phyloP scores from a whole-genome alignment of 2,797 vertebrate species.

The Picus viridis region DNA sequence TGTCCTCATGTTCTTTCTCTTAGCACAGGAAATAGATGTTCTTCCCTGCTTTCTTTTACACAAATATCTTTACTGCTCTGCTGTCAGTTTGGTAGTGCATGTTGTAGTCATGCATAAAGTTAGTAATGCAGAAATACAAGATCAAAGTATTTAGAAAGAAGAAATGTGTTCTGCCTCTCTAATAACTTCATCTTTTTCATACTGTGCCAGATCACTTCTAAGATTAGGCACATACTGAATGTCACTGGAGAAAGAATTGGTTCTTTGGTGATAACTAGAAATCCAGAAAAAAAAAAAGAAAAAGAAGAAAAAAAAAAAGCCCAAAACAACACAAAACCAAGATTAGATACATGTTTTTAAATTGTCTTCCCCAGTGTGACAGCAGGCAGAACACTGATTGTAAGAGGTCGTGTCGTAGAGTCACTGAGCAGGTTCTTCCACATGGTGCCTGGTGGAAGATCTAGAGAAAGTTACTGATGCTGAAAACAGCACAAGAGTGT shows the following conservation, averaged over 20 bases:
- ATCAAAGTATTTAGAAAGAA: background rate
- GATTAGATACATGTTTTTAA: rapidly evolving
- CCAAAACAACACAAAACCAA: no score
- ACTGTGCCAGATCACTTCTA: background rate
- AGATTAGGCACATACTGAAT: background rate
- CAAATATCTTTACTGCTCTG: background rate
- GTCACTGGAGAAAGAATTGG: background rate
- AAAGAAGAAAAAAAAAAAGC: no score
- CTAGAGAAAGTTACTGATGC: background rate
- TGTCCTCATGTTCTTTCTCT: background rate
- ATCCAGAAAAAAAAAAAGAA: background rate
- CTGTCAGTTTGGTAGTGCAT: background rate
- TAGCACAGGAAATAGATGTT: background rate
- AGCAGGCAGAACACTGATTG: background rate
- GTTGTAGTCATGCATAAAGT: background rate
- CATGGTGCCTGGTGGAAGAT: background rate
- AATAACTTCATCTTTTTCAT: background rate
- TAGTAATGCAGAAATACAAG: background rate
- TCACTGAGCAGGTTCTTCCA: background rate
- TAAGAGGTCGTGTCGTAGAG: background rate
- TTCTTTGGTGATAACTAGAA: background rate
- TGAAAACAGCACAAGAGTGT: background rate
- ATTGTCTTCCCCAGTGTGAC: background rate
- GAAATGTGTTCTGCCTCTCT: background rate
- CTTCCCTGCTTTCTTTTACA: background rate